Base-by-base conservation (phyloP, 2,113 vertebrate genomes). In the Tenrec ecaudatus region DNA sequence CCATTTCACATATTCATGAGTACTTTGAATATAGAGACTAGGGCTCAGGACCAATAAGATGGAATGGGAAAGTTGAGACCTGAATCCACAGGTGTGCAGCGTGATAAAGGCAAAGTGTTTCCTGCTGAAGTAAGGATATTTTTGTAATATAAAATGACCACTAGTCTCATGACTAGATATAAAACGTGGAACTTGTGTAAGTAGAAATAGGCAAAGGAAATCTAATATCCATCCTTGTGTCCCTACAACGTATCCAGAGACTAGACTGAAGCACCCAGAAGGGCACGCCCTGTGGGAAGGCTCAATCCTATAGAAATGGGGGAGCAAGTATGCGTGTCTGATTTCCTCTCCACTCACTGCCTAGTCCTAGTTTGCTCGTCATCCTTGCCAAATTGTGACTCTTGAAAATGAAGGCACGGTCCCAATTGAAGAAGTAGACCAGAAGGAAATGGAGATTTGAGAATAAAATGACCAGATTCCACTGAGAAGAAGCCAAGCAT, bases 211-310 rank as follows among this genome's bases (percentile, higher is more conserved):
- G 12, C 31, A 66, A 22, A 25, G 60, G 23, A 62, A 62, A 8
- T 53, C 47, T 62, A 25, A 11, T 69, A 33, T 38, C 0, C 3
- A 7, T 77, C 82, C 62, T 87, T 71, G 31, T n/a, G 15, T n/a
- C 68, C 33, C 82, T 57, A 15, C 14, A 36, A 84, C 2, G 3
- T 10, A 64, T 33, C 19, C 12, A 47, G 33, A 75, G 43, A 43
- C 19, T 0, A 2, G 10, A 47, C 9, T 10, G 25, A 9, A 29
- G 0, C 4, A 17, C 33, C 22, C 3, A 0, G 73, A 5, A 2
- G 33, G 62, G 11, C 6, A 6, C 15, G 12, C 38, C 38, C 10
- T 8, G 23, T 11, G 58, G n/a, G 62, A 29, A 78, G 25, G 33
- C 83, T 73, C 47, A 6, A 11, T 76, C 23, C 25, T 27, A 25